A percentile compares a stretch with the other conserved stretches of the same genome.
These are phyloP conservation scores for Mesorhabditis sp. DNA, from an alignment of 2,888 invertebrate genomes.

Conservation along the genomic window DNA sequence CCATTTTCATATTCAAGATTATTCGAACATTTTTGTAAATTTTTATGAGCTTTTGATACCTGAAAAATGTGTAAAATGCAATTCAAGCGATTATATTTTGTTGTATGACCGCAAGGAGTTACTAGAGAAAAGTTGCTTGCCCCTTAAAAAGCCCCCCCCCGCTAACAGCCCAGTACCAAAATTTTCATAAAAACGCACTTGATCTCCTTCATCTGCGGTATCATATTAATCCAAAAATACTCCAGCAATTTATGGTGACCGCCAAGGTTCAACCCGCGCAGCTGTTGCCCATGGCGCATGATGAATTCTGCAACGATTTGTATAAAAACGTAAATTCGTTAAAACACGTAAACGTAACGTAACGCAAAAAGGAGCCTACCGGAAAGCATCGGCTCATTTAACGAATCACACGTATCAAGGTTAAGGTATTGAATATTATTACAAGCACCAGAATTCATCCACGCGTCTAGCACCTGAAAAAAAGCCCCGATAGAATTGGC, in stretches of 20 bases:
- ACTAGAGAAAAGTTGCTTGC: background rate
- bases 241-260: constrained; percentile 84
- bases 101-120: too few species aligned
- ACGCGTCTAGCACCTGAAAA: constrained; percentile 75
- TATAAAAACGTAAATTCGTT: too few species aligned
- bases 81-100: too few species aligned
- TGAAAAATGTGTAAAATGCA: too few species aligned
- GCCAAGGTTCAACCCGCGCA: constrained; percentile 89
- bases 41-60: too few species aligned
- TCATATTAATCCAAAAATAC: constrained; percentile 91
- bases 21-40: too few species aligned
- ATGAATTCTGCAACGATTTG: constrained; percentile 60
- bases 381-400: constrained; percentile 85
- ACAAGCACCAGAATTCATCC: constrained; percentile 77
- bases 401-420: constrained; percentile 88
- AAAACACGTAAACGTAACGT: too few species aligned
- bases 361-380: constrained; percentile 67
- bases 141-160: too few species aligned
- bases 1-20: too few species aligned
- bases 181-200: constrained; percentile 67
- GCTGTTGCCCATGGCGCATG: constrained; percentile 80
- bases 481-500: background rate
- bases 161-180: too few species aligned
- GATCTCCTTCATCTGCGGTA: constrained; percentile 84
- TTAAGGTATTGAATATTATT: constrained; percentile 81